phyloP scores from a whole-genome alignment of 1,140 invertebrate species.

The Wiebesia pumilae region DNA sequence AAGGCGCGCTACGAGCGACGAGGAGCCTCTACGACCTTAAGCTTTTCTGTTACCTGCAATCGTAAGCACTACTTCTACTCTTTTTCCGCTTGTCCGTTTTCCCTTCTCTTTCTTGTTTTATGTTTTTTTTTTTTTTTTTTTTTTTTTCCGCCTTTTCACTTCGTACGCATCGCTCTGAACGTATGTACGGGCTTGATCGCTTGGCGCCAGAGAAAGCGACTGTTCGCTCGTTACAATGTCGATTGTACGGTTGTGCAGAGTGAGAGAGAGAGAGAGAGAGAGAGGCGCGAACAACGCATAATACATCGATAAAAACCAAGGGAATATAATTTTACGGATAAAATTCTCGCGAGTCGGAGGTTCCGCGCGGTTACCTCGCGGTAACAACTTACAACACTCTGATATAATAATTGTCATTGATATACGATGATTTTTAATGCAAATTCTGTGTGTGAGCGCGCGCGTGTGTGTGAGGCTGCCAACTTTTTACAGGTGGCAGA shows the following conservation, averaged over 20 bases:
- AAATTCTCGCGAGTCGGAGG: constrained; percentile 12
- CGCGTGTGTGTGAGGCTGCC: not conserved
- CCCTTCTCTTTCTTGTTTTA: not conserved
- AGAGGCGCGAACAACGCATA: constrained; percentile 19
- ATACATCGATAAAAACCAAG: constrained; percentile 39
- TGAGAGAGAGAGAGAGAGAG: too few species aligned
- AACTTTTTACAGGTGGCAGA: not conserved
- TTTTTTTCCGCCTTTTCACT: too few species aligned
- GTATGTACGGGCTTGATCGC: not conserved
- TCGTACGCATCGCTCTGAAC: not conserved
- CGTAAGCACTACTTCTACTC: not conserved
- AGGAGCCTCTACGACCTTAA: not conserved
- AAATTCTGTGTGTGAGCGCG: too few species aligned
- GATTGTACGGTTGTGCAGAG: not conserved
- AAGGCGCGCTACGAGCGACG: not conserved
- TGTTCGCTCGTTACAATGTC: constrained; percentile 20
- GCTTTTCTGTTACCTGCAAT: not conserved
- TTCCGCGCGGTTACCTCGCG: not conserved
- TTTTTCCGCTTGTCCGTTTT: not conserved
- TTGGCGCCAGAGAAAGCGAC: not conserved
- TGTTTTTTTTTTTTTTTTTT: not conserved
- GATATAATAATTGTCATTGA: not conserved
- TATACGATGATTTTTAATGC: constrained; percentile 8
- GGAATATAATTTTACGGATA: constrained; percentile 6
- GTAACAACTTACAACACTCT: constrained; percentile 34